Conservation (phyloP, 2,113 vertebrate genomes). For the Sander vitreus region DNA sequence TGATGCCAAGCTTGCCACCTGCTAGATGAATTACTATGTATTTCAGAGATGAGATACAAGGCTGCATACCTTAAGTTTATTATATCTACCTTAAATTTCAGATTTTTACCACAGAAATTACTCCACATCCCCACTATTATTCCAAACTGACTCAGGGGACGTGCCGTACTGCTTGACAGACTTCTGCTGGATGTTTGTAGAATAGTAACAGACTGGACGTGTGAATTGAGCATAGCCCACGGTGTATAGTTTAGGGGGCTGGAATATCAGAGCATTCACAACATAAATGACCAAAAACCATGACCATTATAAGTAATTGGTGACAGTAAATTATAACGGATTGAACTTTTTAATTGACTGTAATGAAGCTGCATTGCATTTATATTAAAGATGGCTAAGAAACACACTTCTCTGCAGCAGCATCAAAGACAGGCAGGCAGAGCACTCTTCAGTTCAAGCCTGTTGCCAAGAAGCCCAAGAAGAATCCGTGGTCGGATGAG, state of each 20-base stretch:
- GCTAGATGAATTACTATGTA: not conserved
- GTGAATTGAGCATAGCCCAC: not conserved
- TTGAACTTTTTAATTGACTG: not conserved
- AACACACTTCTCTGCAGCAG: constrained; percentile 25
- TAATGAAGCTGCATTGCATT: not conserved
- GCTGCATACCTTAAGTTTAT: not conserved
- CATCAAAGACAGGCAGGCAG: constrained; percentile 86
- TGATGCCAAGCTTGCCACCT: not conserved
- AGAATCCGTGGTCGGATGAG: constrained; percentile 84
- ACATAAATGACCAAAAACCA: not conserved
- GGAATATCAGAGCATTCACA: not conserved
- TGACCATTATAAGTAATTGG: not conserved
- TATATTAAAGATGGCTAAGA: not conserved
- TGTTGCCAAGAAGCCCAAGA: constrained; percentile 84
- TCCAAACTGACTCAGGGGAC: not conserved
- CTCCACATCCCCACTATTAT: not conserved
- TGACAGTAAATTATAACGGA: too few relatives aligned
- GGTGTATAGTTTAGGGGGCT: not conserved
- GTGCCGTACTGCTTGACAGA: not conserved
- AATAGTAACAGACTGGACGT: not conserved
- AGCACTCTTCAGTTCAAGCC: constrained; percentile 90
- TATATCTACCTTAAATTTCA: not conserved
- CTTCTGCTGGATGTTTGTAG: not conserved
- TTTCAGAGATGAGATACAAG: not conserved
- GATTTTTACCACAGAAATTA: not conserved